Conservation (phyloP, 2,888 invertebrate genomes). For the Agrilus mali region DNA sequence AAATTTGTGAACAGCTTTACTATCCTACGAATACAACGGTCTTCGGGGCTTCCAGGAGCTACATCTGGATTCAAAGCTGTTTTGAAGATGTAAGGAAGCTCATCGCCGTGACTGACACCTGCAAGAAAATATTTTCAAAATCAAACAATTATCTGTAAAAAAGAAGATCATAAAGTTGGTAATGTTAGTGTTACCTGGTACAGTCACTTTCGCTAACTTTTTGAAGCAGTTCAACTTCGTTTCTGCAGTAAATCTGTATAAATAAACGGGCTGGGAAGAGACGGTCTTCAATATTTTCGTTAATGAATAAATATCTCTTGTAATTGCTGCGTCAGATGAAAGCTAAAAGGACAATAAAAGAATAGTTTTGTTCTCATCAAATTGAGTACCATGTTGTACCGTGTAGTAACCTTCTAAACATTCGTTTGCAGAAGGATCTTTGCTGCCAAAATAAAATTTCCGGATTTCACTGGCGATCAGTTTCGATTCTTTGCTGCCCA, state of each 20-base stretch:
- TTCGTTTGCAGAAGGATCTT: not conserved
- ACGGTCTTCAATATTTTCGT: not conserved
- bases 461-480: not conserved
- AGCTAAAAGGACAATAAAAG: not conserved
- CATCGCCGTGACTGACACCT: constrained; percentile 21
- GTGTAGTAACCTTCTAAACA: not conserved
- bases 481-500: too few relatives aligned
- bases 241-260: constrained; percentile 3
- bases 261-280: constrained; percentile 1
- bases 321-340: too few relatives aligned
- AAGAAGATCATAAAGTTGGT: too few relatives aligned
- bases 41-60: constrained; percentile 13
- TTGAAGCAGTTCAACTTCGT: constrained; percentile 6
- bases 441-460: not conserved
- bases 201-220: not conserved
- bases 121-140: not conserved
- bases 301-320: too few relatives aligned
- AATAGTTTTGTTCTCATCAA: too few relatives aligned
- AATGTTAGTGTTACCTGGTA: not conserved
- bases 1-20: constrained; percentile 21
- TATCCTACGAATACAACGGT: constrained; percentile 14
- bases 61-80: constrained; percentile 9
- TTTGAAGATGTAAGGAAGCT: constrained; percentile 20
- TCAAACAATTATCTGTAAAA: too few relatives aligned
- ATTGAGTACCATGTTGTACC: too few relatives aligned